Conservation (phyloP, 2,113 vertebrate genomes). For the Pseudorasbora parva region DNA sequence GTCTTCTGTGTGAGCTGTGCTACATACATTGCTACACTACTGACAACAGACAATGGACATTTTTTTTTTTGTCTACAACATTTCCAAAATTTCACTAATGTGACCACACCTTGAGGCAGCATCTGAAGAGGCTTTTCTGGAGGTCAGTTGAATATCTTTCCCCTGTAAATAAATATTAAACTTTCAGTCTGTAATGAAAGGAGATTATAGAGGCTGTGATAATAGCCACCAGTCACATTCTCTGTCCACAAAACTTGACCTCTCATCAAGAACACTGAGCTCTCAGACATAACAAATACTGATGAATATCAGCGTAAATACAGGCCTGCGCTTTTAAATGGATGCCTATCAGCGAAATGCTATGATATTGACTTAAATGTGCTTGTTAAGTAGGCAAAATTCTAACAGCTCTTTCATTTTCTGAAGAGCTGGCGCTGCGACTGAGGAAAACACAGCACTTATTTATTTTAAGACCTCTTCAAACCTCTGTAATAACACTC, state of each 20-base stretch:
- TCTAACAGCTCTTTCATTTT: slow-evolving; percentile 22
- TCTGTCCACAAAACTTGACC: background rate
- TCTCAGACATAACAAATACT: background rate
- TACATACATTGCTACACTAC: background rate
- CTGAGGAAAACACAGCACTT: slow-evolving; percentile 37
- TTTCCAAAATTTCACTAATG: too few species aligned
- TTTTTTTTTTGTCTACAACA: too few species aligned
- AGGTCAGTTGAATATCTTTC: background rate
- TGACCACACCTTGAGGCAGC: too few species aligned
- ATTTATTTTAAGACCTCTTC: slow-evolving; percentile 52
- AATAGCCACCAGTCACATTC: background rate
- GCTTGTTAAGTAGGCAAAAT: slow-evolving; percentile 29
- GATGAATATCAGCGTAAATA: background rate
- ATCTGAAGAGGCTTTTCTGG: background rate
- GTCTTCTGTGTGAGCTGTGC: background rate
- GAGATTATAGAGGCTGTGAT: background rate
- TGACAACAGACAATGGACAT: too few species aligned
- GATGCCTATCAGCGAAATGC: background rate
- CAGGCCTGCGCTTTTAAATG: background rate
- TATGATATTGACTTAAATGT: slow-evolving; percentile 9
- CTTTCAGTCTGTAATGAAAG: background rate
- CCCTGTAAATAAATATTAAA: background rate
- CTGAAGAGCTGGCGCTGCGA: slow-evolving; percentile 16
- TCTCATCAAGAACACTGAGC: background rate
- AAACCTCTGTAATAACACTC: slow-evolving; percentile 28